Conservation (phyloP, 2,113 vertebrate species). For the Phyllostomus hastatus region DNA sequence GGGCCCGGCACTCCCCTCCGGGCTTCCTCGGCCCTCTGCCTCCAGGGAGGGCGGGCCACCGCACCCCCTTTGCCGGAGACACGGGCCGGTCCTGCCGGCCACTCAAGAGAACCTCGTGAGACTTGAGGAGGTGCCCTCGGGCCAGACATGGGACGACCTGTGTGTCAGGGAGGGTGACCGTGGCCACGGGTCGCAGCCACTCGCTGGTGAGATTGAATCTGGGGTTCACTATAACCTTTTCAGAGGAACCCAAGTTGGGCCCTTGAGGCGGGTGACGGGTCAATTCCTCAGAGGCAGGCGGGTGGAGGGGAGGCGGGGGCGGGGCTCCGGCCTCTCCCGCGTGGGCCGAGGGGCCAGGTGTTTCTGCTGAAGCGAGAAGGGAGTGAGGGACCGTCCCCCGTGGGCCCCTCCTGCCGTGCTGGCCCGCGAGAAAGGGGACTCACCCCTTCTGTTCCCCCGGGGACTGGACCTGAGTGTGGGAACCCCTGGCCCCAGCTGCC, state of each 20-base stretch:
- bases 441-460: too few species aligned
- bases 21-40: neutral
- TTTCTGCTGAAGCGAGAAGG: too few species aligned
- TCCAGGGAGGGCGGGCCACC: accelerated
- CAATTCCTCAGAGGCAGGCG: neutral
- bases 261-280: accelerated
- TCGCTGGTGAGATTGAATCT: accelerated
- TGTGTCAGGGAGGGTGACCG: neutral
- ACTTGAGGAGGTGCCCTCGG: neutral
- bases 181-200: neutral
- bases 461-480: too few species aligned
- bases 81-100: neutral
- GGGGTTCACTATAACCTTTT: neutral
- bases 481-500: too few species aligned
- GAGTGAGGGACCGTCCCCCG: too few species aligned
- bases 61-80: too few species aligned
- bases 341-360: too few species aligned
- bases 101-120: neutral
- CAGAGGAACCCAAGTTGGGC: neutral
- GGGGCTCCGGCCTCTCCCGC: too few species aligned
- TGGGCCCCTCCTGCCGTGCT: too few species aligned
- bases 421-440: too few species aligned
- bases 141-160: neutral
- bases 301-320: neutral
- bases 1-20: accelerated